phyloP scores from a whole-genome alignment of 2,797 vertebrate genomes.

The Buphagus erythrorhynchus region DNA sequence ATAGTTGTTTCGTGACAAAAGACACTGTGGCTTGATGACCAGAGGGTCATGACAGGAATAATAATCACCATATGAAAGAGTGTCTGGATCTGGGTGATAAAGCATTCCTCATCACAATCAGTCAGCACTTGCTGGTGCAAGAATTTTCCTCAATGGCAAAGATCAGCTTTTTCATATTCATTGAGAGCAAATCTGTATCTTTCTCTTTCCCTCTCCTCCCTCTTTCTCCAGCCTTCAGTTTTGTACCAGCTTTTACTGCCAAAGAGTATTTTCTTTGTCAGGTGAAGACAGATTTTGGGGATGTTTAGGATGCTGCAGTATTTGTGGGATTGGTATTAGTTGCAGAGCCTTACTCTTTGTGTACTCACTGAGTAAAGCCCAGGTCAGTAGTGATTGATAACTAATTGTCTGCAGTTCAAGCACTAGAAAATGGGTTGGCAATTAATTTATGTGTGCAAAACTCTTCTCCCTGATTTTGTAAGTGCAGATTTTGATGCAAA shows the following conservation, averaged over 20 bases:
- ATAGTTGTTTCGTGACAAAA: constrained; percentile 54
- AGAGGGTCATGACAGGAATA: constrained; percentile 56
- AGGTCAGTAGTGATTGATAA: constrained; percentile 17
- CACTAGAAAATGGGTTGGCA: background rate
- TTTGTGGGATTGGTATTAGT: background rate
- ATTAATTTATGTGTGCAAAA: constrained; percentile 45
- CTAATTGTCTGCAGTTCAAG: constrained; percentile 29
- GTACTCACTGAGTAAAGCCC: background rate
- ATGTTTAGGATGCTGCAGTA: background rate
- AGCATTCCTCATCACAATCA: constrained; percentile 40
- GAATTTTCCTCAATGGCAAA: constrained; percentile 53
- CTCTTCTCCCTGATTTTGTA: constrained; percentile 37
- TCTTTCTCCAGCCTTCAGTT: constrained; percentile 3
- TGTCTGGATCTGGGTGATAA: constrained; percentile 53
- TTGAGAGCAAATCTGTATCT: constrained; percentile 28
- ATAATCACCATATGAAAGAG: constrained; percentile 56
- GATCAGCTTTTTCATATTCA: constrained; percentile 61
- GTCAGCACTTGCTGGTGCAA: constrained; percentile 47
- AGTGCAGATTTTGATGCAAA: constrained; percentile 58
- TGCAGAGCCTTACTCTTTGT: background rate
- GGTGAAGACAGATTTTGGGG: background rate
- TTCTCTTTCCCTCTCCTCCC: background rate
- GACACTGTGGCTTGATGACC: constrained; percentile 56
- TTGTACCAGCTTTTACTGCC: background rate
- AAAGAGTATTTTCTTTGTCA: constrained; percentile 18